These are phyloP conservation scores for Rafetus swinhoei DNA, from an alignment of 2,113 vertebrate species.

Conservation along the genomic window DNA sequence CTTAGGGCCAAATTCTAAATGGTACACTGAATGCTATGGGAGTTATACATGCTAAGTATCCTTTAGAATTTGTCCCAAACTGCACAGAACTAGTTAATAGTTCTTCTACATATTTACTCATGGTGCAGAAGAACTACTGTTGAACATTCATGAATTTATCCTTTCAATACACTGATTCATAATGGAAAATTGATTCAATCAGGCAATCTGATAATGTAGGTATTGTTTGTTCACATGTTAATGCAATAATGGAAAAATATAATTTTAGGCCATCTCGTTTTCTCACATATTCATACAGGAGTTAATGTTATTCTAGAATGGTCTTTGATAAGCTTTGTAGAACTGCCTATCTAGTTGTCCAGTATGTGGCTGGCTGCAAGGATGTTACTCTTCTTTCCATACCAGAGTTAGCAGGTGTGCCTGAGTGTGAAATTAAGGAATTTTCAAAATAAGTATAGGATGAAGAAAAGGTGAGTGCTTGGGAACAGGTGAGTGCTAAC, in stretches of 20 bases:
- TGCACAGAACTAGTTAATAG: background rate
- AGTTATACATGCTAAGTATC: background rate
- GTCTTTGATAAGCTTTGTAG: background rate
- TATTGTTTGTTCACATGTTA: background rate
- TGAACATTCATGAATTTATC: rapidly evolving
- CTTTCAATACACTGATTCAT: background rate
- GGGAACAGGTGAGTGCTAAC: background rate
- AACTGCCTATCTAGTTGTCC: background rate
- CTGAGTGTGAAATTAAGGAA: background rate
- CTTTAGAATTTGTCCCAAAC: background rate
- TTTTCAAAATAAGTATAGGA: background rate
- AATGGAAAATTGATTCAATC: background rate
- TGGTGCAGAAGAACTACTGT: background rate
- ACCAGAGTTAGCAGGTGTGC: background rate
- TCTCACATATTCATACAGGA: background rate
- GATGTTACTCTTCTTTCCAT: background rate
- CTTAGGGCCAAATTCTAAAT: rapidly evolving
- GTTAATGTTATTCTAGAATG: background rate
- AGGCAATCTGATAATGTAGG: background rate
- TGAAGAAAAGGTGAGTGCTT: background rate
- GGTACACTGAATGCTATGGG: background rate
- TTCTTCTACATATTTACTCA: background rate
- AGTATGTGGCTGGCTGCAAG: background rate
- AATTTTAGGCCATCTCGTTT: background rate
- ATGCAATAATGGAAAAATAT: background rate